These are phyloP conservation scores for Hepsetus odoe DNA, from an alignment of 2,113 vertebrate species.

Conservation along the genomic window DNA sequence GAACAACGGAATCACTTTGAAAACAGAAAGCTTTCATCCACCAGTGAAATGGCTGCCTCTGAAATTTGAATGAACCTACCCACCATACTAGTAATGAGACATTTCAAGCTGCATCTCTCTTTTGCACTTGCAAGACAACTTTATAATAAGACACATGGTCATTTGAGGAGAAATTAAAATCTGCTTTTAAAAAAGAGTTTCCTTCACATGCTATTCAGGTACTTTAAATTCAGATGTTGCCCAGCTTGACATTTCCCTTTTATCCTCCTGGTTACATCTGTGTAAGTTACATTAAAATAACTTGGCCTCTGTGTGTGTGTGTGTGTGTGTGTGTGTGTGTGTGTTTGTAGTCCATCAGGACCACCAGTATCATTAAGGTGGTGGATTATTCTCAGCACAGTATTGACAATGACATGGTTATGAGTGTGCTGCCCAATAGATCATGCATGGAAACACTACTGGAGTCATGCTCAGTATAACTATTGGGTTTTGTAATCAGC, in stretches of 20 bases:
- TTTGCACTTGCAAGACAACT: background rate
- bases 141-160: background rate
- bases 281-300: no score
- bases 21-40: slow-evolving; percentile 2
- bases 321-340: no score
- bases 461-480: no score
- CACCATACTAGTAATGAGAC: background rate
- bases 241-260: background rate
- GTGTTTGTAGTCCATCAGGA: background rate
- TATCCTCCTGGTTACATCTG: background rate
- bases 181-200: background rate
- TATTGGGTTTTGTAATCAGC: no score
- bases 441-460: no score
- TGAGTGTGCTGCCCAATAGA: no score
- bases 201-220: background rate
- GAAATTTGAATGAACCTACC: background rate
- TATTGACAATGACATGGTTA: background rate
- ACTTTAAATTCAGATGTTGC: background rate
- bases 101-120: background rate
- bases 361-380: background rate
- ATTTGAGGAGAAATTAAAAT: background rate
- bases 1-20: slow-evolving; percentile 12
- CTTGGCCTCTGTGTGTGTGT: no score
- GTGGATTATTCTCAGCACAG: background rate
- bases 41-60: background rate